These are phyloP conservation scores for Rhamnusium bicolor DNA, from an alignment of 2,888 invertebrate species.

Conservation along the genomic window DNA sequence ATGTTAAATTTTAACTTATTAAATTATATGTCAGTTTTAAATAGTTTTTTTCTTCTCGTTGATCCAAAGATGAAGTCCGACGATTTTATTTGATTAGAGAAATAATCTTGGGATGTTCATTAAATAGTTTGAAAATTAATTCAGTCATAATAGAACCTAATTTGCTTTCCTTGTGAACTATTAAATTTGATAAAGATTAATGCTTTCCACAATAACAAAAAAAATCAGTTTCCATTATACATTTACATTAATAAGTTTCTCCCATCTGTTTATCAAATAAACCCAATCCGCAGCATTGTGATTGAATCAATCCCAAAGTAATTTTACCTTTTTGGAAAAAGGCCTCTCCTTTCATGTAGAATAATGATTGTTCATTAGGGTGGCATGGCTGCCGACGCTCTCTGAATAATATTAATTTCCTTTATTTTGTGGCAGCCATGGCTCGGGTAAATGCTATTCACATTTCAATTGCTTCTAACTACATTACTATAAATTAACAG, in stretches of 20 bases:
- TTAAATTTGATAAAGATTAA: background rate
- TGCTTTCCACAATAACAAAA: background rate
- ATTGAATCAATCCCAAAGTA: background rate
- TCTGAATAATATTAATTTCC: slow-evolving; percentile 6
- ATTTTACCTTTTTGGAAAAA: background rate
- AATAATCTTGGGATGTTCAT: no score
- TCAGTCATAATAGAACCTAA: background rate
- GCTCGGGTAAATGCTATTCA: background rate
- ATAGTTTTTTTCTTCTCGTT: no score
- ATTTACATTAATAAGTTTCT: background rate
- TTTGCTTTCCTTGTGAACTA: background rate
- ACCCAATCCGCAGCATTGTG: background rate
- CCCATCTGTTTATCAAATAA: slow-evolving; percentile 1
- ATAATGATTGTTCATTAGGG: slow-evolving; percentile 6
- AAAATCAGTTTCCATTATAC: background rate
- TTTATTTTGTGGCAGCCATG: background rate
- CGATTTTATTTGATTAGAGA: no score
- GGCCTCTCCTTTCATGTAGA: background rate
- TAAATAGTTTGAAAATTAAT: no score
- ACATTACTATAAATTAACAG: slow-evolving; percentile 25
- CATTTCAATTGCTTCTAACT: slow-evolving; percentile 15
- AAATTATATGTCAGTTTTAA: no score
- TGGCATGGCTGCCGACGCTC: background rate
- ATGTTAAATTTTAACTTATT: no score
- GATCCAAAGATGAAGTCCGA: no score